Base-by-base conservation (phyloP, 35 echinoderm and acorn worm species). In the Ophiothrix spiculata region DNA sequence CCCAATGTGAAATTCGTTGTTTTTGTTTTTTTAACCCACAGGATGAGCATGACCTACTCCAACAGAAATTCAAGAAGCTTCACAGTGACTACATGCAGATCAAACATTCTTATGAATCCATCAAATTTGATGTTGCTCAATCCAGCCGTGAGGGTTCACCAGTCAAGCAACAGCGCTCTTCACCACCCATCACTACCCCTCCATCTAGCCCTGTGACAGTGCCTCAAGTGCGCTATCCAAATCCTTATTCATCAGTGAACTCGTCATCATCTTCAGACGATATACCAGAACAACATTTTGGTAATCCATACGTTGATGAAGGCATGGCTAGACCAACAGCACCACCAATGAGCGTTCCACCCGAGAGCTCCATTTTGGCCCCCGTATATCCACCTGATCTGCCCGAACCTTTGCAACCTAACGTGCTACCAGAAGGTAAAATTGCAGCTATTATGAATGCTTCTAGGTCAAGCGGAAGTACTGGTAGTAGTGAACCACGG, bases 71-170 rank as follows among this genome's bases (percentile, higher is more conserved):
- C 39, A 88, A 88, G 81, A 88, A 95, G 77, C 23, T 91, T 33
- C 89, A 88, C 36, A 77, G 87, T 41, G 93, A 95, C 76, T 91
- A 95, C 80, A 82, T 91, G 80, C 87, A 86, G 54, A 85, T 91
- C 35, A 95, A 95, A 41, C 93, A 95, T 79, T 75, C 81, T 37
- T 75, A 75, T 32, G 93, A 95, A 64, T 87, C 85, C 35, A 12
- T 76, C 74, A 91, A 85, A 77, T 95, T 88, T 88, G 93, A 95
- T 81, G 88, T 75, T 34, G 80, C 77, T 21, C 81, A 84, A 69
- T 15, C 60, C 8, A 69, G 60, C 23, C 8, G 29, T 4, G 60
- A 69, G 23, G 29, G 25, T 37, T 75, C 39, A 32, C 85, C 77
- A 91, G 39, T 37, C 64, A 36, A 38, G 76, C 33, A 40, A 32